Conservation (phyloP, 2,888 invertebrate genomes). For the Hemistola chrysoprasaria region DNA sequence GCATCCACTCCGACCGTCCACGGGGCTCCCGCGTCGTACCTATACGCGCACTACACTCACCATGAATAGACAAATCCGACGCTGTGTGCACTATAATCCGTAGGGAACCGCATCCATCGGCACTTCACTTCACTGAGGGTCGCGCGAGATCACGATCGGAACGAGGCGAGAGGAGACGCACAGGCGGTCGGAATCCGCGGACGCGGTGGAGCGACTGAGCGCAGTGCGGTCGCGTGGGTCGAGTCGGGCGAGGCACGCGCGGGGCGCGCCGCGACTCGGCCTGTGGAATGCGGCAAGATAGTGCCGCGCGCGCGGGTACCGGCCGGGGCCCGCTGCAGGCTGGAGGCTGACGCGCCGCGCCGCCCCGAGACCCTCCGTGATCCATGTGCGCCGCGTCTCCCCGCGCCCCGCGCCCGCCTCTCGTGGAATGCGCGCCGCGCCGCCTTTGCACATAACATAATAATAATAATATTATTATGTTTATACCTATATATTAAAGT, state of each 20-base stretch:
- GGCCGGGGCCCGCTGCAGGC: constrained; percentile 58
- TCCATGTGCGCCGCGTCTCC: constrained; percentile 17
- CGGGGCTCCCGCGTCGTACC: constrained; percentile 41
- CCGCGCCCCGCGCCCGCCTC: constrained; percentile 10
- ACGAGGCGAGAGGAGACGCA: constrained; percentile 43
- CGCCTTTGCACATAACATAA: constrained; percentile 18
- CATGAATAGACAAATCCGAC: constrained; percentile 78
- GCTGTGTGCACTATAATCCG: constrained; percentile 61
- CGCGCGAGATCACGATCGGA: constrained; percentile 56
- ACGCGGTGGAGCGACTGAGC: constrained; percentile 70
- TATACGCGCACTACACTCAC: constrained; percentile 62
- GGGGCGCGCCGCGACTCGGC: constrained; percentile 75
- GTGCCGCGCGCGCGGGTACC: constrained; percentile 69
- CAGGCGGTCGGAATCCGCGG: constrained; percentile 55
- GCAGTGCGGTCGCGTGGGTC: constrained; percentile 88
- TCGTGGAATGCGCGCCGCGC: constrained; percentile 58
- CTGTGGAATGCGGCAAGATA: constrained; percentile 72
- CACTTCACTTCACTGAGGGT: constrained; percentile 74
- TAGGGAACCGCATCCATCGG: constrained; percentile 73
- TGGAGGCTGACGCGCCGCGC: no score
- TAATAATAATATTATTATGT: no score
- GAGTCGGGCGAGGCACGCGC: constrained; percentile 84
- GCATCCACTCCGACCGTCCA: constrained; percentile 62
- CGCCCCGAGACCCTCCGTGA: constrained; percentile 8
- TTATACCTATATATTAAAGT: no score